These are phyloP conservation scores for Drosophila cracens DNA, from an alignment of 2,888 invertebrate genomes.

Conservation along the genomic window DNA sequence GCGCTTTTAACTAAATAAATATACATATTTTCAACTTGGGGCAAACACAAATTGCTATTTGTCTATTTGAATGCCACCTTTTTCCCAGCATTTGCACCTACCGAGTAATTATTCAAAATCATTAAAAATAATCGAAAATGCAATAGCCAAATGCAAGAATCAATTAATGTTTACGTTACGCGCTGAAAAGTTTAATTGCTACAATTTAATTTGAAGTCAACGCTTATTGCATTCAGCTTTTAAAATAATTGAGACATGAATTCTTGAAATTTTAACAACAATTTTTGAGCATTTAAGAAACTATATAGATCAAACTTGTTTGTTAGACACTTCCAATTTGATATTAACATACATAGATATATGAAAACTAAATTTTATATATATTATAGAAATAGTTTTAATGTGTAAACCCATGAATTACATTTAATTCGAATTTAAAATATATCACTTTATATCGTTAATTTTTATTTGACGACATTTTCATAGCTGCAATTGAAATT, in stretches of 20 bases:
- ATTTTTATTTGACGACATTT: not conserved
- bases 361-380: not conserved
- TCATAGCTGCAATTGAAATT: not conserved
- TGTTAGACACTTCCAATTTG: not conserved
- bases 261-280: not conserved
- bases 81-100: constrained; percentile 6
- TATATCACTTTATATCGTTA: not conserved
- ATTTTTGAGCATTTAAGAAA: not conserved
- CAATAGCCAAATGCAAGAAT: constrained; percentile 23
- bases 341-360: not conserved
- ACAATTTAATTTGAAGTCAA: not conserved
- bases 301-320: not conserved
- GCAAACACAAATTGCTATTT: constrained; percentile 8
- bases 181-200: constrained; percentile 23
- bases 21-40: constrained; percentile 1
- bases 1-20: constrained; percentile 2
- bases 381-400: not conserved
- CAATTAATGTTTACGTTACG: constrained; percentile 43
- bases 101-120: constrained; percentile 39
- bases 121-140: constrained; percentile 14
- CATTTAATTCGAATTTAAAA: not conserved
- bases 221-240: not conserved
- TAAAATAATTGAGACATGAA: not conserved
- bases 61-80: not conserved
- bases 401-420: not conserved